Percentiles rank a stretch among this genome's conserved stretches.
Evolutionary conservation across 2,888 invertebrate genomes (phyloP).

Genomic region (Hartigia nigra): DNA sequence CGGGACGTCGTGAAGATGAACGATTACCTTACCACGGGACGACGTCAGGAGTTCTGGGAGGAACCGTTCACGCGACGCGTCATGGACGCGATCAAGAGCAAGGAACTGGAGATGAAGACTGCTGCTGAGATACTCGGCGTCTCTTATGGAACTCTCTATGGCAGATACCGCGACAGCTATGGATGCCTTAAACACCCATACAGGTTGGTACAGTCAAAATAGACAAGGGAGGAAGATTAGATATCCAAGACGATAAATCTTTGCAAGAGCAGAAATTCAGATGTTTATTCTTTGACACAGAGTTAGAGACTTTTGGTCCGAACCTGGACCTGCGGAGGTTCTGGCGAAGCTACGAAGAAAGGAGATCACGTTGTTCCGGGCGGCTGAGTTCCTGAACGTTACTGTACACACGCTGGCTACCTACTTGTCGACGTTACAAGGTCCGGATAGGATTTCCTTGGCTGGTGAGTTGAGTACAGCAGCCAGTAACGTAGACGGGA

Average conservation of each 20-base stretch:
- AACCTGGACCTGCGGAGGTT: conserved; percentile 81
- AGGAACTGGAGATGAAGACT: conserved; percentile 93
- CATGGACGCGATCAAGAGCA: conserved; percentile 90
- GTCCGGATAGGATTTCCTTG: conserved; percentile 67
- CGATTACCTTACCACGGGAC: conserved; percentile 86
- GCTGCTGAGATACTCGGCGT: conserved; percentile 91
- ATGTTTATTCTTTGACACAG: conserved; percentile 49
- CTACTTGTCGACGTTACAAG: conserved; percentile 73
- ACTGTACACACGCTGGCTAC: conserved; percentile 80
- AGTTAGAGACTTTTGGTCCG: conserved; percentile 81
- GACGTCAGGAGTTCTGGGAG: conserved; percentile 93
- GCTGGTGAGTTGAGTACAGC: conserved; percentile 64
- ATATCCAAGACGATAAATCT: neutral
- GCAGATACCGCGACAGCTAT: conserved; percentile 88
- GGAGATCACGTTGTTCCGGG: conserved; percentile 78
- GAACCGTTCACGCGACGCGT: conserved; percentile 89
- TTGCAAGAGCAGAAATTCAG: neutral
- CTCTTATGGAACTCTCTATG: conserved; percentile 91
- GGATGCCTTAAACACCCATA: conserved; percentile 90
- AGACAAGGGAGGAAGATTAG: neutral
- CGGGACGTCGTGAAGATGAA: conserved; percentile 86
- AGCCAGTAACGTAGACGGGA: conserved; percentile 55
- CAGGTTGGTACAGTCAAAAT: conserved; percentile 69
- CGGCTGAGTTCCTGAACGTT: conserved; percentile 81
- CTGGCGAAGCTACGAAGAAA: conserved; percentile 77